These are phyloP conservation scores for Istiophorus platypterus DNA, from an alignment of 2,113 vertebrate genomes.

Conservation along the genomic window DNA sequence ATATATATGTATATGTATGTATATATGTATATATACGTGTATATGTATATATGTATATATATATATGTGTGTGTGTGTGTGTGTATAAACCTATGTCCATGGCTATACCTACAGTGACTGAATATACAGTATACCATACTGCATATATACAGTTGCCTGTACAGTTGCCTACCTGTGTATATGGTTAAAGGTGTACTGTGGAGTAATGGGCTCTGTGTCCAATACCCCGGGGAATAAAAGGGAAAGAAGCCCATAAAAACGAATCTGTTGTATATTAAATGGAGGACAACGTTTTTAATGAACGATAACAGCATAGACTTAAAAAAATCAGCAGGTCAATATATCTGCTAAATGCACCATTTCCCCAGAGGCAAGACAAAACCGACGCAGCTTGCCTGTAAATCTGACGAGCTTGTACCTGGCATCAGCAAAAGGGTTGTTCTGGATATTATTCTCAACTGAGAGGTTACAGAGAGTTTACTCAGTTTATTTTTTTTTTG, in stretches of 20 bases:
- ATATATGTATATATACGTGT: no score
- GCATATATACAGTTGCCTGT: no score
- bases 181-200: no score
- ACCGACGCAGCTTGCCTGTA: not conserved
- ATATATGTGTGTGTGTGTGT: no score
- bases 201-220: not conserved
- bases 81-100: no score
- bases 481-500: not conserved
- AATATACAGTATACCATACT: not conserved
- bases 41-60: no score
- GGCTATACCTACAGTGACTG: no score
- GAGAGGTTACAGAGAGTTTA: not conserved
- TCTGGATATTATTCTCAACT: not conserved
- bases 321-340: conserved; percentile 8
- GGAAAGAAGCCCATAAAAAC: not conserved
- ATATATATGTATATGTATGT: no score
- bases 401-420: not conserved
- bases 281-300: not conserved
- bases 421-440: not conserved
- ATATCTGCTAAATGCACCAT: conserved; percentile 21
- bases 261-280: not conserved
- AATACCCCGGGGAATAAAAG: not conserved
- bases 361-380: conserved; percentile 3
- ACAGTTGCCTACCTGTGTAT: no score
- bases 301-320: not conserved